Evolutionary conservation across 2,113 vertebrate genomes (phyloP).

Genomic region (Pterocles orientalis): DNA sequence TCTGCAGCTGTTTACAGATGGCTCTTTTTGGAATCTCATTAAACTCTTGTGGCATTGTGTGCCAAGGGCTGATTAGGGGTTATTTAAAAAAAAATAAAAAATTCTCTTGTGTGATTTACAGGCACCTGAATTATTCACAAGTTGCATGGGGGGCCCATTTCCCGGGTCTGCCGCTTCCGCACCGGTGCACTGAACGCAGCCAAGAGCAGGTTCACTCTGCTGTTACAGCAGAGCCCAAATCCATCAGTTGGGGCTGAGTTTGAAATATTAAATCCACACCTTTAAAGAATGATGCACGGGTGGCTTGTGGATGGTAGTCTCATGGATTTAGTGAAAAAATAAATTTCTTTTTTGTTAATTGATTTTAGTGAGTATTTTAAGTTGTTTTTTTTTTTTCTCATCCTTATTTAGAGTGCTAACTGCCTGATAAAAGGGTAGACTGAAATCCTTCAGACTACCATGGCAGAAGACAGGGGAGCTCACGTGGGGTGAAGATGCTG

Average conservation of each 20-base stretch:
- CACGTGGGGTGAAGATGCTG: neutral
- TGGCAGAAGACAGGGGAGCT: neutral
- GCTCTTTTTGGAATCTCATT: slow-evolving; percentile 35
- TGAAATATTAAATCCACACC: neutral
- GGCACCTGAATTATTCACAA: slow-evolving; percentile 45
- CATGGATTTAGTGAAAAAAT: neutral
- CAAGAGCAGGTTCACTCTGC: neutral
- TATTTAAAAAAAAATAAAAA: neutral
- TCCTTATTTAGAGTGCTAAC: neutral
- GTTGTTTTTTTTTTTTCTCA: neutral
- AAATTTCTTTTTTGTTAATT: neutral
- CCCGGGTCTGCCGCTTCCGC: neutral
- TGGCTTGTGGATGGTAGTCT: neutral
- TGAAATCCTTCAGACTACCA: neutral
- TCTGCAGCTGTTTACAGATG: slow-evolving; percentile 28
- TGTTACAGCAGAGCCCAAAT: neutral
- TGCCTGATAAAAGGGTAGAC: neutral
- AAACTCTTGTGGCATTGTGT: neutral
- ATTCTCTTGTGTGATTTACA: slow-evolving; percentile 7
- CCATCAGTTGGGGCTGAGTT: neutral
- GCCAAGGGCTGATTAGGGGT: slow-evolving; percentile 24
- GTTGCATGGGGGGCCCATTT: neutral
- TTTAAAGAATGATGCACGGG: neutral
- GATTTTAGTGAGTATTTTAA: neutral
- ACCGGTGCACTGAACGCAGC: neutral